Evolutionary conservation across 2,888 invertebrate species (phyloP).

Genomic region (Sepiola atlantica): DNA sequence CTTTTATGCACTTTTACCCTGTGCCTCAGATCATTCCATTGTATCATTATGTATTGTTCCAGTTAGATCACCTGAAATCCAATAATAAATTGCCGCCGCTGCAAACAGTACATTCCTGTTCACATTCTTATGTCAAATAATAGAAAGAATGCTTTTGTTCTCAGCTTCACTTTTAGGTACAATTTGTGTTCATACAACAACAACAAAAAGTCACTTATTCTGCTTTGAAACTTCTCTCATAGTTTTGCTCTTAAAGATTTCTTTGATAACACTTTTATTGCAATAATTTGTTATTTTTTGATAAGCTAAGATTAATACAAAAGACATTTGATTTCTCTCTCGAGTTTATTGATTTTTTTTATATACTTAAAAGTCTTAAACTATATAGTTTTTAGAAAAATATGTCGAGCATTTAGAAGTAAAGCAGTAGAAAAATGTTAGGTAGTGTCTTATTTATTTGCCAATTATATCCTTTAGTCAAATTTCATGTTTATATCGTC

Average conservation of each 20-base stretch:
- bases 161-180: background rate
- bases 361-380: background rate
- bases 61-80: background rate
- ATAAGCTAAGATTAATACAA: background rate
- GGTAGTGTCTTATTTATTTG: background rate
- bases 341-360: background rate
- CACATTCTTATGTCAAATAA: background rate
- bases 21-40: background rate
- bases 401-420: background rate
- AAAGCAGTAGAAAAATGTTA: background rate
- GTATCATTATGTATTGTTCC: background rate
- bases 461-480: background rate
- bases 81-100: background rate
- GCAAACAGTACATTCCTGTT: background rate
- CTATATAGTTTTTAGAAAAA: background rate
- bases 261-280: background rate
- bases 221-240: background rate
- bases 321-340: background rate
- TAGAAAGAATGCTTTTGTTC: background rate
- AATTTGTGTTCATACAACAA: background rate
- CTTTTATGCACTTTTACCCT: too few species aligned
- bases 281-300: slow-evolving; percentile 1
- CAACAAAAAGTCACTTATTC: background rate
- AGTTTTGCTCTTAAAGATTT: background rate
- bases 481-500: background rate